Percentiles rank a stretch among this genome's conserved stretches.
Conservation (phyloP, 1,140 invertebrate genomes). For the Rhopalosiphum maidis region DNA sequence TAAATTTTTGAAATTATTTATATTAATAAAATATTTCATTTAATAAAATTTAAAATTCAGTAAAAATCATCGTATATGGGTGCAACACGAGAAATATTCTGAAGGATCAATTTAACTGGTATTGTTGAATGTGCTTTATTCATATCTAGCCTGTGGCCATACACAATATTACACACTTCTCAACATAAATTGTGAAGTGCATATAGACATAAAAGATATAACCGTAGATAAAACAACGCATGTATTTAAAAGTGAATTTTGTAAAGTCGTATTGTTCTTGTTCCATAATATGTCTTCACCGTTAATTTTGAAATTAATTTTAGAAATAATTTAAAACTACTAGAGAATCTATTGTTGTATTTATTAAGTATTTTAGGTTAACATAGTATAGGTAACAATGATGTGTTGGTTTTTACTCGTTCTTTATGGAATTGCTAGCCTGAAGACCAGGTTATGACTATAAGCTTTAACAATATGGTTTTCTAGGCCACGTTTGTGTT, state of each 20-base stretch:
- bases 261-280: neutral
- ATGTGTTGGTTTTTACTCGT: neutral
- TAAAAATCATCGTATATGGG: neutral
- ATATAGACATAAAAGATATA: neutral
- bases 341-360: neutral
- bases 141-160: neutral
- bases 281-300: neutral
- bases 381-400: neutral
- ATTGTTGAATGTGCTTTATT: neutral
- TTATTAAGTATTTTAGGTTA: constrained; percentile 21
- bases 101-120: neutral
- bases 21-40: neutral
- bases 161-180: neutral
- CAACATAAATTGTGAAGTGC: neutral
- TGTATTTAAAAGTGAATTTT: neutral
- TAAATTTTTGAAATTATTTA: too few relatives aligned
- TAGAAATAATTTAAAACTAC: neutral
- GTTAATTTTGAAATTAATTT: neutral
- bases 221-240: neutral
- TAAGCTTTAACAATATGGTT: constrained; percentile 23
- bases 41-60: neutral
- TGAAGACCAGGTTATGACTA: neutral
- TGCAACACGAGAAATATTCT: neutral
- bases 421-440: neutral
- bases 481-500: constrained; percentile 37